Base-by-base conservation (phyloP, 2,888 invertebrate genomes). In the Pecten maximus region DNA sequence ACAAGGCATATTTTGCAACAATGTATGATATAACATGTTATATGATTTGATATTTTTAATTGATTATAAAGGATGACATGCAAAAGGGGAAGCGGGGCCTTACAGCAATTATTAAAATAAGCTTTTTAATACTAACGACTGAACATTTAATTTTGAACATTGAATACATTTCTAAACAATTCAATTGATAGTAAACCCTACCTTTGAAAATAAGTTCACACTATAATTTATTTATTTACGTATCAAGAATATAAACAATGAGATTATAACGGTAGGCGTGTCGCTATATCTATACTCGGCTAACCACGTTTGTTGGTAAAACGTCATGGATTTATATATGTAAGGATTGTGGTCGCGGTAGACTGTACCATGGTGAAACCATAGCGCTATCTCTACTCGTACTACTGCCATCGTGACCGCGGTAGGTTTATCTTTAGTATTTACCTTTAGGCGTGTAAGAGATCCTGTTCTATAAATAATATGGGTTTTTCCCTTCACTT, bases 401-500 rank as follows among this genome's bases (percentile, higher is more conserved):
- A 2, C 54, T n/a, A 28, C 74, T 74, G 35, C 19, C 28, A 74
- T 35, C 60, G 74, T 74, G 74, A 74, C 74, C 74, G 35, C 74
- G 10, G 74, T 35, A 0, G 10, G 35, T 74, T 74, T 74, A 74
- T 74, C 74, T 74, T 12, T 74, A 74, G 74, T 35, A 35, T 28
- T 74, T 74, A 74, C 74, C 74, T 74, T 35, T 28, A 74, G 74
- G 74, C 74, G 74, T 28, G 10, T 15, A 35, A 4, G 35, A 35
- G 74, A 74, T 74, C 74, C 74, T 74, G 74, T 74, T 74, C 74
- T 74, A 74, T 74, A 35, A 74, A 35, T 74, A 74, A 74, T 23
- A 10, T 8, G 74, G 74, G 74, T 28, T 35, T 60, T 35, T 15
- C 74, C 74, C 74, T 35, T 35, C 74, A 35, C 35, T 74, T 35